Conservation (phyloP, 2,113 vertebrate genomes). For the Pelecanoides urinatrix region DNA sequence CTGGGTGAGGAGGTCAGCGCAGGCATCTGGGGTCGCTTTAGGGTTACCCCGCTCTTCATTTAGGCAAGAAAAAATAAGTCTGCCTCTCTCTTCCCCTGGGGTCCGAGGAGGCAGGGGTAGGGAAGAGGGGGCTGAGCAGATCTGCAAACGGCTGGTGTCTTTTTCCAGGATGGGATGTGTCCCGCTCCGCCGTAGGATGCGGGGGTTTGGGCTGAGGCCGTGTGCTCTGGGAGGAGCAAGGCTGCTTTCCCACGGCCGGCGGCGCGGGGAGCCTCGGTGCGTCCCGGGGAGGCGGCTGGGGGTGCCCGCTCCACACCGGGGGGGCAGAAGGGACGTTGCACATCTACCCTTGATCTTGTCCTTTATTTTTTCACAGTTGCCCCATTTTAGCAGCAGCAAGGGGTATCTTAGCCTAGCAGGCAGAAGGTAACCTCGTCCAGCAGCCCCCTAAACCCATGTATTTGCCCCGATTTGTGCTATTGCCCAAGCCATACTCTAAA, state of each 20-base stretch:
- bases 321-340: not conserved
- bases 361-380: not conserved
- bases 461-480: not conserved
- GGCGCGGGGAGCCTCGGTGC: accelerated
- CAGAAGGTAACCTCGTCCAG: not conserved
- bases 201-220: not conserved
- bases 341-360: not conserved
- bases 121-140: not conserved
- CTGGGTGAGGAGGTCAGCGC: slow-evolving; percentile 50
- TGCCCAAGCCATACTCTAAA: not conserved
- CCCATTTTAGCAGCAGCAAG: not conserved
- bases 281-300: not conserved
- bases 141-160: accelerated
- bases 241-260: not conserved
- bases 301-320: accelerated
- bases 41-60: not conserved
- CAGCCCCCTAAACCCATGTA: not conserved
- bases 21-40: slow-evolving; percentile 52
- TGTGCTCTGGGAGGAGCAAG: not conserved
- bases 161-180: not conserved
- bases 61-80: not conserved
- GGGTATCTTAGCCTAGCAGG: not conserved
- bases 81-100: not conserved
- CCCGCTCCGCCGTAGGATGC: accelerated
- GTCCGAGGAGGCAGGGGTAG: not conserved